phyloP scores from a whole-genome alignment of 2,888 invertebrate species.

The Trachelus iudaicus region DNA sequence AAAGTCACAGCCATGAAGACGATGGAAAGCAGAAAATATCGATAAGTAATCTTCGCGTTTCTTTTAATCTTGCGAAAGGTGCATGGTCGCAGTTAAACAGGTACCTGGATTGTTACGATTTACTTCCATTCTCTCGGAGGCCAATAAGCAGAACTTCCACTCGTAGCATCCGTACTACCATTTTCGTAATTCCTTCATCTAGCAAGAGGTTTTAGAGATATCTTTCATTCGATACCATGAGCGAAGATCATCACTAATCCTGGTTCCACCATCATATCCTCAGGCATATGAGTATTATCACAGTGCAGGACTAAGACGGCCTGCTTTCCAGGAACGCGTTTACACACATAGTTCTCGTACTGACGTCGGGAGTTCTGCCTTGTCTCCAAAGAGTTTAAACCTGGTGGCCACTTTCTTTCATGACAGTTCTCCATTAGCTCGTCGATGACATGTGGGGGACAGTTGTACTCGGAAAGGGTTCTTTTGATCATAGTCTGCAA shows the following conservation, averaged over 20 bases:
- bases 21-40: constrained; percentile 2
- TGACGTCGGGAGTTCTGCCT: constrained; percentile 92
- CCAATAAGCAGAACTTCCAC: not conserved
- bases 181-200: not conserved
- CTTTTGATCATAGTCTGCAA: constrained; percentile 91
- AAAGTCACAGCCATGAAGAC: constrained; percentile 4
- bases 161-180: not conserved
- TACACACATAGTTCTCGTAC: constrained; percentile 95
- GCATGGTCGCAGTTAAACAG: not conserved
- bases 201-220: not conserved
- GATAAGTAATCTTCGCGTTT: constrained; percentile 22
- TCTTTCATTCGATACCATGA: constrained; percentile 86
- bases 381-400: constrained; percentile 91
- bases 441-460: constrained; percentile 92
- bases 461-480: constrained; percentile 92
- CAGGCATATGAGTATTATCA: constrained; percentile 94
- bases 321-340: constrained; percentile 94
- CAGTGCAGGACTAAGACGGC: constrained; percentile 94
- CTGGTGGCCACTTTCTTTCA: constrained; percentile 94
- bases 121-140: not conserved
- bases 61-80: constrained; percentile 19
- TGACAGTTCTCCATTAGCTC: constrained; percentile 98
- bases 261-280: constrained; percentile 95
- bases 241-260: constrained; percentile 99
- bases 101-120: not conserved